Percentiles rank a stretch among this genome's conserved stretches.
Conservation (phyloP, 92 coral and sea anemone genomes). For the Virgularia gustaviana region DNA sequence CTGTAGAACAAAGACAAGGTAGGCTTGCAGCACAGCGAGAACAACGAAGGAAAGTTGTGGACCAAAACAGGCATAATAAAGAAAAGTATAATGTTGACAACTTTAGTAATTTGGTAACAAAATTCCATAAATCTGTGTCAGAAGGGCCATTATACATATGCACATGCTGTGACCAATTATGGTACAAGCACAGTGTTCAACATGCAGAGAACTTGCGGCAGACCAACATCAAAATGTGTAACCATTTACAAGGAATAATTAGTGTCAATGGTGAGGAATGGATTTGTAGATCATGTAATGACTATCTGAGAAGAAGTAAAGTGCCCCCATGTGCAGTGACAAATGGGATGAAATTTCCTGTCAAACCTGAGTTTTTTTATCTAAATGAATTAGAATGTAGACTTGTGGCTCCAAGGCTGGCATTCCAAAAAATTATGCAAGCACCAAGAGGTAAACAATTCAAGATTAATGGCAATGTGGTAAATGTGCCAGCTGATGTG, state of each 20-base stretch:
- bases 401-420: conserved; percentile 18
- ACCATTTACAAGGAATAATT: conserved; percentile 25
- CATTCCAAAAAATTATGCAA: conserved; percentile 21
- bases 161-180: conserved; percentile 53
- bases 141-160: conserved; percentile 33
- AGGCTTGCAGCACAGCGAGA: too few relatives aligned
- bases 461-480: conserved; percentile 29
- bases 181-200: conserved; percentile 24
- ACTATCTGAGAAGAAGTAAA: conserved; percentile 44
- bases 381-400: conserved; percentile 49
- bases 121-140: conserved; percentile 10
- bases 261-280: conserved; percentile 52
- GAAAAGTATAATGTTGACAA: too few relatives aligned
- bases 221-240: conserved; percentile 32
- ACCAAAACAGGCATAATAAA: too few relatives aligned
- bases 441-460: conserved; percentile 26
- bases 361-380: conserved; percentile 21
- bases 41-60: too few relatives aligned
- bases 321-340: conserved; percentile 47
- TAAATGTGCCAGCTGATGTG: conserved; percentile 47
- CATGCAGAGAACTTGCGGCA: background rate
- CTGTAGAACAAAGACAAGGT: too few relatives aligned
- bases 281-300: conserved; percentile 54
- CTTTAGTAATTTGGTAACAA: conserved; percentile 20
- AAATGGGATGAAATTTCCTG: conserved; percentile 44